A percentile compares a stretch with the other conserved stretches of the same genome.
These are phyloP conservation scores for Rhorus exstirpatorius DNA, from an alignment of 2,888 invertebrate species.

Conservation along the genomic window DNA sequence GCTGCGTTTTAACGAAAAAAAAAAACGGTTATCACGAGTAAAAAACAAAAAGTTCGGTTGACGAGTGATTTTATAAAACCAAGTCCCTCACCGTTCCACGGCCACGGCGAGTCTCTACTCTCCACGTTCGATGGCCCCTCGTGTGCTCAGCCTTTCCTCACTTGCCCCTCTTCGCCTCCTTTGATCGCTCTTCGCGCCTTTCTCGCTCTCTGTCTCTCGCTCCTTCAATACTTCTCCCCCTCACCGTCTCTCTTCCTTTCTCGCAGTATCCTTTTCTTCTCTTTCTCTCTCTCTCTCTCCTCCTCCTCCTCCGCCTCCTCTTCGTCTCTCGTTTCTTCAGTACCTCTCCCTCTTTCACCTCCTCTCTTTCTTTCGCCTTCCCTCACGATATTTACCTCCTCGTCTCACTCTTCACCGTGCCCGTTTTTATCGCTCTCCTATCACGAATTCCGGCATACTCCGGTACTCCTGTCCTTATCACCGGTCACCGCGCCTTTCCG, in stretches of 20 bases:
- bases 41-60: slow-evolving; percentile 17
- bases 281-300: slow-evolving; percentile 52
- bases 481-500: slow-evolving; percentile 64
- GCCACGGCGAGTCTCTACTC: slow-evolving; percentile 68
- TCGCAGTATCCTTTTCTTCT: slow-evolving; percentile 65
- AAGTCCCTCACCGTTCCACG: slow-evolving; percentile 71
- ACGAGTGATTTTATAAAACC: slow-evolving; percentile 53
- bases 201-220: slow-evolving; percentile 60
- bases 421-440: slow-evolving; percentile 71
- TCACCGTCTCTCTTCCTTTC: slow-evolving; percentile 64
- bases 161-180: slow-evolving; percentile 51
- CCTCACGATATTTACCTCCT: slow-evolving; percentile 44
- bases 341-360: slow-evolving; percentile 52
- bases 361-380: slow-evolving; percentile 57
- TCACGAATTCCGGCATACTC: slow-evolving; percentile 76
- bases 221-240: slow-evolving; percentile 33
- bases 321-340: slow-evolving; percentile 23
- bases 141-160: slow-evolving; percentile 65
- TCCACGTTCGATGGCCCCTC: slow-evolving; percentile 72
- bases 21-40: slow-evolving; percentile 22
- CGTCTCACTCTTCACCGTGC: slow-evolving; percentile 49
- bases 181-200: slow-evolving; percentile 36
- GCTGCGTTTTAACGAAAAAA: slow-evolving; percentile 1
- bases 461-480: slow-evolving; percentile 69
- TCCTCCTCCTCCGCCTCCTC: slow-evolving; percentile 61